Evolutionary conservation across 2,113 vertebrate species (phyloP), one percentile per base, ranked within the genome.

Genomic region (Emberiza fucata): DNA sequence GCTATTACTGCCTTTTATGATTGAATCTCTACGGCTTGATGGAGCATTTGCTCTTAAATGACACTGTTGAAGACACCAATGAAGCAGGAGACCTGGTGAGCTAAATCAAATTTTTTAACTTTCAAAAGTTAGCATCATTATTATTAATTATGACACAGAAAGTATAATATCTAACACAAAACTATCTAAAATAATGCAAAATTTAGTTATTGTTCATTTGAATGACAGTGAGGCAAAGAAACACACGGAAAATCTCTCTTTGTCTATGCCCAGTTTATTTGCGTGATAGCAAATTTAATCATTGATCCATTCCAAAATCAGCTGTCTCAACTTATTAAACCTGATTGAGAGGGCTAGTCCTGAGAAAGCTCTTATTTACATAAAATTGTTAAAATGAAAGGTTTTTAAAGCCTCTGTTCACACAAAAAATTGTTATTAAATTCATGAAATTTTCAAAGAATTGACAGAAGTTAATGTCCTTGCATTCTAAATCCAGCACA

Each of bases 21-120:
- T 53, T 79, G 86, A 96, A 95, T 75, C 48, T 63, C 86, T 83
- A 69, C 65, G 86, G 60, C 94, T 93, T 94, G 96, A 97, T 94
- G 94, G 95, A 72, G 68, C 91, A 72, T 96, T 95, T 96, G 81
- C 87, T 97, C 76, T 76, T 94, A 94, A 97, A 94, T 89, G 50
- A 77, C 69, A 83, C 59, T 87, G 64, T 6, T 91, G 69, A 95
- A 80, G 59, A 86, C 73, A 94, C 83, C 94, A 97, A 97, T 94
- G 90, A 97, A 89, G 69, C 66, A 95, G 73, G 80, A 97, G 81
- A 96, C 66, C 27, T 35, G 51, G 50, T 87, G 75, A 96, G 59
- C 75, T 84, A 96, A 97, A 97, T 96, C 66, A 96, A 84, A 40
- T 57, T 92, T 97, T 97, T 96, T 94, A 96, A 90, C 66, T 96